Evolutionary conservation across 2,113 vertebrate genomes (phyloP).

Genomic region (Pelecanoides urinatrix): DNA sequence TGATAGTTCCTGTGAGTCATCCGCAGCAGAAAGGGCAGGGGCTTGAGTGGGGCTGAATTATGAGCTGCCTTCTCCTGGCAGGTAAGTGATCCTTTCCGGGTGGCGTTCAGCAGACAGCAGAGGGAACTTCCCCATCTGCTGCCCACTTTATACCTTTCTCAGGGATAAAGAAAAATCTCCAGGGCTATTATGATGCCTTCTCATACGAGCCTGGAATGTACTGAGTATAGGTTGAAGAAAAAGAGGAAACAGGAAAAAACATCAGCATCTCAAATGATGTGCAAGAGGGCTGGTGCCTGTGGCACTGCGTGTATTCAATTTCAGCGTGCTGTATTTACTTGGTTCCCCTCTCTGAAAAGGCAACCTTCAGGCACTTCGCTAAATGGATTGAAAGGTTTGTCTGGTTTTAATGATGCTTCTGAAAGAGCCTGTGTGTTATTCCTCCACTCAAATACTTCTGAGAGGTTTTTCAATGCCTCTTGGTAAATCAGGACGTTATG

Average conservation of each 20-base stretch:
- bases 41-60: neutral
- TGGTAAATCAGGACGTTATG: neutral
- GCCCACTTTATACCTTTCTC: neutral
- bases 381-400: constrained; percentile 42
- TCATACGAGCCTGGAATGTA: neutral
- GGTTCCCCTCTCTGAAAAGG: constrained; percentile 27
- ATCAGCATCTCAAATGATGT: constrained; percentile 16
- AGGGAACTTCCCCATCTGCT: neutral
- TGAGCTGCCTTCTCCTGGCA: neutral
- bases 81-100: neutral
- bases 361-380: constrained; percentile 25
- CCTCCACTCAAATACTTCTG: constrained; percentile 13
- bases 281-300: constrained; percentile 34
- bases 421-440: neutral
- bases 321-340: constrained; percentile 51
- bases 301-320: constrained; percentile 20
- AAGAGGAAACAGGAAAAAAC: constrained; percentile 27
- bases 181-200: neutral
- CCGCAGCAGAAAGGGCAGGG: neutral
- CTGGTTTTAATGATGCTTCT: constrained; percentile 41
- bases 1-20: neutral
- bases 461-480: neutral
- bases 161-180: neutral
- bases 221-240: neutral
- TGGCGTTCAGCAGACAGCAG: neutral